phyloP scores from a whole-genome alignment of 1,140 invertebrate species.

The Bombus confusus region DNA sequence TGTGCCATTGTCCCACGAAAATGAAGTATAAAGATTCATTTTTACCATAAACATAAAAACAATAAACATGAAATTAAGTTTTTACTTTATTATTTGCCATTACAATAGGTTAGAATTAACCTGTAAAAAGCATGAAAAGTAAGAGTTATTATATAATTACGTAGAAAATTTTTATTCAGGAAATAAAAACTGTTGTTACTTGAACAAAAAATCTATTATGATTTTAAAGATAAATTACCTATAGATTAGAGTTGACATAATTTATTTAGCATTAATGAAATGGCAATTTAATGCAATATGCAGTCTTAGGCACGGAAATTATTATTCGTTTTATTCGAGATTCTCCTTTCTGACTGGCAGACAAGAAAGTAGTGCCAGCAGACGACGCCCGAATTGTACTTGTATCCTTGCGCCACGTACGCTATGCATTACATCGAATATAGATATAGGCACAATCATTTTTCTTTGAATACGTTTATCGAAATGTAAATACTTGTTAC shows the following conservation, averaged over 20 bases:
- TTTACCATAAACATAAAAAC: background rate
- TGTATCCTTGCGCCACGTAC: conserved; percentile 57
- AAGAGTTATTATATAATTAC: background rate
- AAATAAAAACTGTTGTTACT: background rate
- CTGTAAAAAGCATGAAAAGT: background rate
- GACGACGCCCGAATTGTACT: conserved; percentile 59
- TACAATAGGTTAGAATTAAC: background rate
- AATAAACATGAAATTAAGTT: background rate
- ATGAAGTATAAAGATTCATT: background rate
- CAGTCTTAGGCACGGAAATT: conserved; percentile 33
- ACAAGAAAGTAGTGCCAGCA: conserved; percentile 60
- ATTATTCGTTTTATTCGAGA: conserved; percentile 20
- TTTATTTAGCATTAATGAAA: background rate
- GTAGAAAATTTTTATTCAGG: background rate
- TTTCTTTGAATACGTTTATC: conserved; percentile 35
- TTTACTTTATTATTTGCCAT: background rate
- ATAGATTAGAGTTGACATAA: background rate
- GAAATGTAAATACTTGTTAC: conserved; percentile 26
- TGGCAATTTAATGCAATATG: background rate
- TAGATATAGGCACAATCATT: conserved; percentile 1
- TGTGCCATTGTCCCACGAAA: background rate
- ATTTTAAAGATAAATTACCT: too few species aligned
- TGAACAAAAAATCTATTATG: background rate
- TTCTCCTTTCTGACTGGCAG: conserved; percentile 23
- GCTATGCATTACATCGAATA: conserved; percentile 42